Evolutionary conservation across 2,888 invertebrate species (phyloP).

Genomic region (Drosophila antonietae): DNA sequence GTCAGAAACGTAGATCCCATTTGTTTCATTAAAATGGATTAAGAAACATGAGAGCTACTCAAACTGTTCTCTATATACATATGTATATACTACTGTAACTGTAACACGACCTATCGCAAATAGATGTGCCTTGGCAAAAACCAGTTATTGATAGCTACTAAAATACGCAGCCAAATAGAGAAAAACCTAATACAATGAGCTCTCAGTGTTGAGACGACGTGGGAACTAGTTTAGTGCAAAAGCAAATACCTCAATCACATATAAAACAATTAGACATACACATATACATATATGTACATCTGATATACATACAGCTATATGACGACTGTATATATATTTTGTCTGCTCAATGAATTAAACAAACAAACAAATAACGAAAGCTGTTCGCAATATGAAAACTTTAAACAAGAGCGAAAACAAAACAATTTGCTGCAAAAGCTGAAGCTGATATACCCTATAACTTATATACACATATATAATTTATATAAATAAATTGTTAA

Average conservation of each 20-base stretch:
- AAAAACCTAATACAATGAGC: constrained; percentile 31
- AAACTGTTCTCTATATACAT: neutral
- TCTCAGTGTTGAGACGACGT: constrained; percentile 12
- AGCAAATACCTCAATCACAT: constrained; percentile 11
- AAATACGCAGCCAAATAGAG: constrained; percentile 12
- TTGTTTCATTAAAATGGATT: neutral
- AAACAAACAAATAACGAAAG: constrained; percentile 11
- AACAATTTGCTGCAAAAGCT: neutral
- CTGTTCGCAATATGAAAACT: constrained; percentile 3
- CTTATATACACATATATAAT: neutral
- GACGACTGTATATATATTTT: constrained; percentile 1
- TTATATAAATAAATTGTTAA: neutral
- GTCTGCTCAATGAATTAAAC: constrained; percentile 3
- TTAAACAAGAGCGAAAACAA: neutral
- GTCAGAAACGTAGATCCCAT: too few species aligned
- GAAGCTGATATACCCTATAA: neutral
- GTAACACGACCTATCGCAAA: constrained; percentile 13
- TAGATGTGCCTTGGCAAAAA: constrained; percentile 13
- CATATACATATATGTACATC: neutral
- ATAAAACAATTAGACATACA: constrained; percentile 2
- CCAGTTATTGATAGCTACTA: constrained; percentile 22
- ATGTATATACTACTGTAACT: neutral
- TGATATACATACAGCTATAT: neutral
- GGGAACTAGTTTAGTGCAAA: constrained; percentile 42
- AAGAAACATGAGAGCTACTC: neutral